Base-by-base conservation (phyloP, 1,140 invertebrate genomes). In the Reticulitermes speratus region DNA sequence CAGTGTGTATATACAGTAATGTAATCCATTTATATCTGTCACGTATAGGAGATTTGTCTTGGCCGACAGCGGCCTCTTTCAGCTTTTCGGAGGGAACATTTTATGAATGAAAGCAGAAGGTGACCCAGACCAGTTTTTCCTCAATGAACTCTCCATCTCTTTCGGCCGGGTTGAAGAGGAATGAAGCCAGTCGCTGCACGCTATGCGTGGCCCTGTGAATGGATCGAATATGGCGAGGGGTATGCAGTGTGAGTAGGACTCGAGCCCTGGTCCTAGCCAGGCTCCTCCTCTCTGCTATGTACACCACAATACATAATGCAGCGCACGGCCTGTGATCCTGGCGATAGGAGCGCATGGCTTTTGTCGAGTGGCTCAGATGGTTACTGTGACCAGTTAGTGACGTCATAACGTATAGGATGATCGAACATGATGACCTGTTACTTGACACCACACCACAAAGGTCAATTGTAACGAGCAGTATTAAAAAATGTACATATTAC, bases 41-140 rank as follows among this genome's bases (percentile, higher is more conserved):
- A 75, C n/a, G 65, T 16, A 6, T 2, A 75, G 8, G 65, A 75
- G 25, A 75, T 75, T 75, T 65, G 59, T 65, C 25, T 65, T 75
- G 11, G 65, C n/a, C 7, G 65, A 75, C 65, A 30, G 9, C 65
- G 25, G 65, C 65, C 8, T 14, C 65, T 75, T 75, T 75, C 65
- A 75, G 65, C n/a, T 75, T 75, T 75, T 75, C 12, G 65, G 65
- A 75, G 65, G 30, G 65, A 75, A 75, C 65, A 75, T 30, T 75
- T 75, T 75, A 75, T 75, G 65, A 75, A 75, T 75, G 65, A 75
- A 75, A 75, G 30, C 65, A 75, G 65, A 30, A 75, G 65, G n/a
- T 75, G 65, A 75, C 65, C 65, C 25, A 75, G 65, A 30, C 25
- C 65, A 14, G 65, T 75, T 75, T 75, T 75, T 75, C 38, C 65